Conservation (phyloP, 2,888 invertebrate species). For the Nasonia oneida region DNA sequence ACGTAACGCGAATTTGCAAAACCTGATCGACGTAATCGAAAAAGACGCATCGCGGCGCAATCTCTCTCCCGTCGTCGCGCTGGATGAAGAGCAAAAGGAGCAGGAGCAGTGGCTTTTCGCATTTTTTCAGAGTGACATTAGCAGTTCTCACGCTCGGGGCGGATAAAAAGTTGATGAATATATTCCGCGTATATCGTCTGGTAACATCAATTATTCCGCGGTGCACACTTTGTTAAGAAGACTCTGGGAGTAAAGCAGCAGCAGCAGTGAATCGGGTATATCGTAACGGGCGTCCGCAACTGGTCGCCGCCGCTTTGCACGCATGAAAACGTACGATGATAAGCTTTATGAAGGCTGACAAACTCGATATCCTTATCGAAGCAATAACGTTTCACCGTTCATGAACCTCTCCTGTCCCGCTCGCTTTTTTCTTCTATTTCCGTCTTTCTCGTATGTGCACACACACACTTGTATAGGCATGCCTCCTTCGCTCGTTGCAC, state of each 20-base stretch:
- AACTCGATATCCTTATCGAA: conserved; percentile 58
- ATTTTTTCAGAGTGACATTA: background rate
- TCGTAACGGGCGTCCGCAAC: conserved; percentile 35
- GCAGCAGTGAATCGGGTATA: background rate
- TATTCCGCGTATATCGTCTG: conserved; percentile 11
- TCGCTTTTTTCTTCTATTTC: conserved; percentile 8
- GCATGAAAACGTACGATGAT: conserved; percentile 57
- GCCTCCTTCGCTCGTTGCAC: too few relatives aligned
- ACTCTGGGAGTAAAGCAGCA: background rate
- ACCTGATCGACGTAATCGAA: background rate
- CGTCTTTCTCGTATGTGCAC: background rate
- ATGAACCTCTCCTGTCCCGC: conserved; percentile 24
- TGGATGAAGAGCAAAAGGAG: background rate
- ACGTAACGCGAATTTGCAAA: background rate
- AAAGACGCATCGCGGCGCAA: background rate
- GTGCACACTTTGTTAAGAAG: conserved; percentile 47
- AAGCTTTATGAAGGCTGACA: conserved; percentile 60
- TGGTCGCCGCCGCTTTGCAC: conserved; percentile 23
- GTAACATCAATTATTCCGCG: conserved; percentile 49
- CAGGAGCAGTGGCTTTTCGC: background rate
- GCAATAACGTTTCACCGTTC: conserved; percentile 54
- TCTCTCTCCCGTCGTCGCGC: background rate
- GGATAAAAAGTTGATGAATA: conserved; percentile 49
- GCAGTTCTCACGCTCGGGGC: conserved; percentile 51
- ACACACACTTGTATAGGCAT: background rate